Conservation (phyloP, 2,113 vertebrate species). For the Bostrychus sinensis region DNA sequence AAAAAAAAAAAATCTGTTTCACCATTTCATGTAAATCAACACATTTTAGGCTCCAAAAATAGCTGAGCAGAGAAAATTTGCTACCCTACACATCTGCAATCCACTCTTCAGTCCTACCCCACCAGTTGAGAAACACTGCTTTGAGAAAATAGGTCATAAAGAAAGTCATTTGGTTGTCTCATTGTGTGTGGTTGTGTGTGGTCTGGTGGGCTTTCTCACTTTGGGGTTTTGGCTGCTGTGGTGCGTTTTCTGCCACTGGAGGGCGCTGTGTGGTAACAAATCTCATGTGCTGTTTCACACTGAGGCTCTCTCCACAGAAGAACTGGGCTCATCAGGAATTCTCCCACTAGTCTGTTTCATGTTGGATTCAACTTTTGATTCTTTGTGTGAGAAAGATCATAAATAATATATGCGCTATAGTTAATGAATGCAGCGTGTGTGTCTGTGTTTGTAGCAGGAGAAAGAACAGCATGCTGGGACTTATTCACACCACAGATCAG, state of each 20-base stretch:
- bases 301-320: background rate
- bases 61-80: no score
- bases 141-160: no score
- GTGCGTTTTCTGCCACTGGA: constrained; percentile 44
- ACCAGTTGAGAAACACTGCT: background rate
- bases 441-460: background rate
- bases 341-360: constrained; percentile 7
- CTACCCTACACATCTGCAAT: no score
- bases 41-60: no score
- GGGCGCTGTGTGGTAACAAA: constrained; percentile 72
- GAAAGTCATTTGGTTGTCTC: background rate
- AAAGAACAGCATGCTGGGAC: background rate
- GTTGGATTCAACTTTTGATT: background rate
- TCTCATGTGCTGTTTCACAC: background rate
- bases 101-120: no score
- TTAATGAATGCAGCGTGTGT: background rate
- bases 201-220: background rate
- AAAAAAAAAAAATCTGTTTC: no score
- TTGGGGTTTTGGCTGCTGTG: background rate
- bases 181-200: background rate
- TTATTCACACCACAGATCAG: background rate
- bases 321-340: constrained; percentile 7
- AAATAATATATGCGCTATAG: background rate
- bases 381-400: background rate
- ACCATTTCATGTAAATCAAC: no score